Evolutionary conservation across 2,113 vertebrate species (phyloP), one percentile per base, ranked within the genome.

Genomic region (Amphiprion ocellaris): DNA sequence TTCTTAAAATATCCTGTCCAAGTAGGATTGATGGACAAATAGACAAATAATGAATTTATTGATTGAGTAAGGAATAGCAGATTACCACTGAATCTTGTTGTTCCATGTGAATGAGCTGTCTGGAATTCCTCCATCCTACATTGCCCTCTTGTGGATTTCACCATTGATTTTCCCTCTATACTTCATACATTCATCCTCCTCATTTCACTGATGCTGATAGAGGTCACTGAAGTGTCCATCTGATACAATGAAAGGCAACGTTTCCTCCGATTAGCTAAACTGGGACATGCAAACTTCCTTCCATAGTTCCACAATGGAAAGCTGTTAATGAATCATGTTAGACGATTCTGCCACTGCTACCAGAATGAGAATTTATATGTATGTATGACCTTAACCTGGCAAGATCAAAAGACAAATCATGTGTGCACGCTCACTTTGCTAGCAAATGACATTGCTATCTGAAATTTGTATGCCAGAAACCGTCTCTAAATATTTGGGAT

Each of bases 81-180:
- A 2, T 24, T 10, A 58, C 5, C 19, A 28, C 7, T 52, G 2
- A 49, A 24, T 16, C 9, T 26, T 23, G 26, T 3, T 67, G 17
- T 24, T 55, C 33, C 12, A 52, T 24, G 41, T 60, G 11, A 15
- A 19, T 53, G 24, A 68, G 14, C 21, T n/a, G 12, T 53, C 33
- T 55, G 23, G 4, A 16, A 53, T 64, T 82, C 16, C 4, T 65
- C 19, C 71, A 66, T 72, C 63, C 56, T 62, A 62, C 39, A 74
- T 69, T 73, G 87, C 70, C 81, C 82, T 87, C 87, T 89, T 49
- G 81, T 87, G 84, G 87, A 74, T 77, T 55, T 74, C 24, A 62
- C 2, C 4, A 3, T 74, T 52, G 26, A 64, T 50, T 44, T 60
- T 68, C 5, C 9, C 24, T 30, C 2, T 9, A 37, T 37, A 7